phyloP scores from a whole-genome alignment of 2,888 invertebrate species.

The Muschampia plurimacula region DNA sequence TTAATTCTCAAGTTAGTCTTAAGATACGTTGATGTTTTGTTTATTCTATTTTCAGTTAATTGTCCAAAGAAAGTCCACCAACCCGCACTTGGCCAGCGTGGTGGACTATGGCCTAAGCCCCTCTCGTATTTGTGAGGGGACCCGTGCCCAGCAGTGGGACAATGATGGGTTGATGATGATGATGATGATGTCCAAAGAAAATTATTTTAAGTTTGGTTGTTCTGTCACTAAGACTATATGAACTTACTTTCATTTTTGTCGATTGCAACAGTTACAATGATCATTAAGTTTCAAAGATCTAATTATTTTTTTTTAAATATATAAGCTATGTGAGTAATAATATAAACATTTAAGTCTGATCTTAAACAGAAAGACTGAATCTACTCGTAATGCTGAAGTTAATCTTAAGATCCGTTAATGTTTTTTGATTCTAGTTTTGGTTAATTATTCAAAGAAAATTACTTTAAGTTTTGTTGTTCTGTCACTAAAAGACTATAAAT shows the following conservation, averaged over 20 bases:
- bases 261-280: neutral
- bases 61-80: conserved; percentile 36
- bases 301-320: neutral
- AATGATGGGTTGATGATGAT: too few species aligned
- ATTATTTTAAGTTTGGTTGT: conserved; percentile 42
- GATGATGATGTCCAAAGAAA: conserved; percentile 37
- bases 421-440: conserved; percentile 42
- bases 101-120: too few species aligned
- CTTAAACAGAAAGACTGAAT: conserved; percentile 6
- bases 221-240: conserved; percentile 36
- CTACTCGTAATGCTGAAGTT: neutral
- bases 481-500: conserved; percentile 39
- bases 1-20: neutral
- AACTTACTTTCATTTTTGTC: neutral
- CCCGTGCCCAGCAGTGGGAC: too few species aligned
- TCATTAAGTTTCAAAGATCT: neutral
- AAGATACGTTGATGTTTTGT: conserved; percentile 41
- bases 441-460: conserved; percentile 40
- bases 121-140: too few species aligned
- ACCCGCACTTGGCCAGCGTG: too few species aligned
- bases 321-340: neutral
- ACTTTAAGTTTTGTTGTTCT: conserved; percentile 43
- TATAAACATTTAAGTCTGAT: neutral
- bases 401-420: conserved; percentile 33
- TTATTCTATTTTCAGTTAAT: conserved; percentile 41